Base-by-base conservation (phyloP, 2,888 invertebrate species). In the Acronicta leporina region DNA sequence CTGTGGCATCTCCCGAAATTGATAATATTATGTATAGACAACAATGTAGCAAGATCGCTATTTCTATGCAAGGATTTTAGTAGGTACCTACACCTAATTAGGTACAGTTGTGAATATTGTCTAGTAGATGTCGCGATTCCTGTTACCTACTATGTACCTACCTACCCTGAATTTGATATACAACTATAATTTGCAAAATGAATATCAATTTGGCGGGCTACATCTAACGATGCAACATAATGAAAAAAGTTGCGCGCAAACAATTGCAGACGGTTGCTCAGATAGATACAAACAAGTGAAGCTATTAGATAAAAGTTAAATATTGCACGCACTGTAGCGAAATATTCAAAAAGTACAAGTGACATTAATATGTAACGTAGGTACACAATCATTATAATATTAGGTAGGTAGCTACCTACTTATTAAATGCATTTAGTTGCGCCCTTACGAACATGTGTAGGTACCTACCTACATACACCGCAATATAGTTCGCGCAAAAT, bases 391-490 rank as follows among this genome's bases (percentile, higher is more conserved):
- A 62, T 63, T 65, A 50, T 65, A 20, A 20, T 20, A 20, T 2
- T 20, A 20, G 2, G 2, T 20, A 20, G 20, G 20, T 20, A 20
- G 20, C n/a, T n/a, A n/a, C n/a, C n/a, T 63, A 66, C 48, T 59
- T 69, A 8, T 41, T 76, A 76, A 80, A 80, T 81, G 79, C 79
- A 68, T 52, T 27, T 63, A 67, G 69, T 71, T 66, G 80, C 78
- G 79, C 77, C 14, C 11, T n/a, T 20, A 6, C n/a, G 14, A 4
- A 45, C 38, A 10, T n/a, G 14, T 20, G 38, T 11, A 33, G 33
- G 11, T n/a, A 38, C 7, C 38, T 33, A 3, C n/a, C n/a, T n/a
- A n/a, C n/a, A n/a, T n/a, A n/a, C 20, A 33, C 16, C 42, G 41
- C 51, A 30, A 35, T 40, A 45, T 35, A n/a, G n/a, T 16, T 6